A percentile compares a stretch with the other conserved stretches of the same genome.
These are phyloP conservation scores for Parus major DNA, from an alignment of 2,113 vertebrate species.

Conservation along the genomic window DNA sequence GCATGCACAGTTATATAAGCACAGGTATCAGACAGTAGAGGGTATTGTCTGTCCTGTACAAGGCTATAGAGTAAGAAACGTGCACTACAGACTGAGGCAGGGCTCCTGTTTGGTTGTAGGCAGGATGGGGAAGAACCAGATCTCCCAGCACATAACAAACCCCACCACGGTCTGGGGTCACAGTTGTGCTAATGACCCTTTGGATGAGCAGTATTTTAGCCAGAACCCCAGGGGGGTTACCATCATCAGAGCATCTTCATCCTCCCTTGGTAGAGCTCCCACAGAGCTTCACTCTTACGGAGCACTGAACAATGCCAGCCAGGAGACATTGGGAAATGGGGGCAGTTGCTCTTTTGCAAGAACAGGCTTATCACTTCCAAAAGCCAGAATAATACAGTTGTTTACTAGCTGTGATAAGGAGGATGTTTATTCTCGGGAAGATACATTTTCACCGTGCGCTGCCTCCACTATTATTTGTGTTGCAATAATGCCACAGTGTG, in stretches of 20 bases:
- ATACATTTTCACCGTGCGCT: fast-evolving
- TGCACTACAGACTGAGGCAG: not conserved
- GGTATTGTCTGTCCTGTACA: not conserved
- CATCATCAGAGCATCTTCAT: not conserved
- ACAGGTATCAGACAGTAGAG: not conserved
- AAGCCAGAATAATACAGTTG: not conserved
- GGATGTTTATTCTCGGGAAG: not conserved
- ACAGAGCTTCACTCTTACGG: not conserved
- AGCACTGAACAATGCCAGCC: not conserved
- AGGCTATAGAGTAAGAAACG: not conserved
- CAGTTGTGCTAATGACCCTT: not conserved
- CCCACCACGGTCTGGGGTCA: fast-evolving
- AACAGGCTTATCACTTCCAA: not conserved
- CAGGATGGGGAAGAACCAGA: not conserved
- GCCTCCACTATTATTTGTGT: not conserved
- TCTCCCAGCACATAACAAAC: not conserved
- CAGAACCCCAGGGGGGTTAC: not conserved
- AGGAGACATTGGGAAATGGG: not conserved
- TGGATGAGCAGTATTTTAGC: not conserved
- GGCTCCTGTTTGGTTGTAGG: not conserved
- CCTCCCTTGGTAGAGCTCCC: not conserved
- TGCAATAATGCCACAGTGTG: not conserved
- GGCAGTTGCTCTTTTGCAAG: not conserved
- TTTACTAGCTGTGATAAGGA: not conserved
- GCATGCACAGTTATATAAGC: not conserved